Evolutionary conservation across 2,797 vertebrate species (phyloP).

Genomic region (Pseudocheirus occidentalis): DNA sequence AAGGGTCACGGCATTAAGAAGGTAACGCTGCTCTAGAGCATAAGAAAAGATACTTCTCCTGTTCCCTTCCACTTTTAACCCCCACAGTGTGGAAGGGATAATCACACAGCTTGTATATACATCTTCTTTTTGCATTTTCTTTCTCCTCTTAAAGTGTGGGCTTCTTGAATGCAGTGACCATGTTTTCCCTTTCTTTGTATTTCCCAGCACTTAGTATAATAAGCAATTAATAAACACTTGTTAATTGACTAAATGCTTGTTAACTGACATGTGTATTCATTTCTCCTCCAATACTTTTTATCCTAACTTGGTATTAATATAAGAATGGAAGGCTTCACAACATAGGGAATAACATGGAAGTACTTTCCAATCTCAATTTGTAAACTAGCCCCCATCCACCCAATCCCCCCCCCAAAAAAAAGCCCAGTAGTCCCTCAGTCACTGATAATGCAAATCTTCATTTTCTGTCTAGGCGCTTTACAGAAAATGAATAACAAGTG

Average conservation of each 20-base stretch:
- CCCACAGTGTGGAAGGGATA: too few species aligned
- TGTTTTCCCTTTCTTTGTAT: neutral
- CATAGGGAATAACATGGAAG: neutral
- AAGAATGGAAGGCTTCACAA: neutral
- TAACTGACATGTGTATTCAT: neutral
- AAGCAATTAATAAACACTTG: neutral
- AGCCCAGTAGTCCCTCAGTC: neutral
- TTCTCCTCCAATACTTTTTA: neutral
- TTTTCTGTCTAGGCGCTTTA: conserved; percentile 20
- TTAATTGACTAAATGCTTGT: neutral
- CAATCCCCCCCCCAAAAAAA: neutral
- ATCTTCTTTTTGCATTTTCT: neutral
- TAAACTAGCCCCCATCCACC: conserved; percentile 37
- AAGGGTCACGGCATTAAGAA: too few species aligned
- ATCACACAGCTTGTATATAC: neutral
- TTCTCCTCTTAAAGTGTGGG: neutral
- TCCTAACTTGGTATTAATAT: neutral
- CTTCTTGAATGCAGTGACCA: neutral
- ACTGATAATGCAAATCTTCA: neutral
- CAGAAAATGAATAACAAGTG: neutral
- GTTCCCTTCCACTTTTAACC: neutral
- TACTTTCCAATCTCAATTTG: neutral
- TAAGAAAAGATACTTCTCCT: neutral
- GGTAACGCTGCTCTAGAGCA: neutral
- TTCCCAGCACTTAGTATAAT: neutral